Base-by-base conservation (phyloP, 2,797 vertebrate genomes). In the Acrossocheilus wenchowensis region DNA sequence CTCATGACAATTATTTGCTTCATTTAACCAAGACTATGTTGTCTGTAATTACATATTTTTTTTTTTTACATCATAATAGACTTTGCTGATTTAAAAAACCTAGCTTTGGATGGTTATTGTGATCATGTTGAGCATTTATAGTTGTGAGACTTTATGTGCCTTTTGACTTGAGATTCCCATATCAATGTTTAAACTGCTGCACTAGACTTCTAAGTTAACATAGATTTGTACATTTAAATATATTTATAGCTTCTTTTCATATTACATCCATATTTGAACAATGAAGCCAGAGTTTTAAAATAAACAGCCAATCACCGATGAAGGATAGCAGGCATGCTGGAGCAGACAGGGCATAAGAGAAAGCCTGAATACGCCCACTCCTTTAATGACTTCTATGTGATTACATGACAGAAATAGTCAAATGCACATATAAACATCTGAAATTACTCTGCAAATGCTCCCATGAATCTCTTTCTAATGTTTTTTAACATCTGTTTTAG, bases 401-500 rank as follows among this genome's bases (percentile, higher is more conserved):
- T 72, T 83, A 62, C 41, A 45, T 36, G 45, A 23, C 83, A 68
- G 80, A 81, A 68, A 48, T 15, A 34, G 26, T 54, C 48, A 82
- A n/a, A 39, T 79, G 77, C 41, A 52, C 21, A 72, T 57, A 50
- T 19, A 83, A 71, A 82, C 50, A 68, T 36, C 80, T 82, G 45
- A 71, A n/a, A 69, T 52, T 9, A 54, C 9, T 60, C 30, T 17
- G 62, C 41, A 30, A 45, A 48, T 48, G 5, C 57, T 34, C 43
- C 10, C 78, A 66, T 68, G 17, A 68, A 36, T 68, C 78, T 50
- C 43, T 68, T 66, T 64, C 57, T 26, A 26, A 62, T 43, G 54
- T 60, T 80, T 30, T 23, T 15, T 71, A 50, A 84, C 62, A 57
- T 54, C 57, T 23, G 41, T 39, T 74, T 52, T 26, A 39, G 71